Base-by-base conservation (phyloP, 2,797 vertebrate species). In the Megaceryle alcyon region DNA sequence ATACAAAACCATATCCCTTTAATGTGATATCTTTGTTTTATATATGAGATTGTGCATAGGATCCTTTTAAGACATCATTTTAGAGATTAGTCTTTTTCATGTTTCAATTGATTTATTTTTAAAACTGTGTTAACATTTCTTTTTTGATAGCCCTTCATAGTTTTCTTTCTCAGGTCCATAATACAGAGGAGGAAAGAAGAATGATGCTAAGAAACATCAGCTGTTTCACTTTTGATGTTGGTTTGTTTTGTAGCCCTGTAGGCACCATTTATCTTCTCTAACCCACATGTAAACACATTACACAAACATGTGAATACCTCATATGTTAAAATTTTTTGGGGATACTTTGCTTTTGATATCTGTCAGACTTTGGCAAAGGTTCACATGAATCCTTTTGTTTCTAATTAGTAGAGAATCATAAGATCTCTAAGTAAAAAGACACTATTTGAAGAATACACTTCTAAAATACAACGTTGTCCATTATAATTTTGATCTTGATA, bases 351-450 rank as follows among this genome's bases (percentile, higher is more conserved):
- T 61, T 63, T 78, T n/a, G 8, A 17, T 64, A 20, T 26, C 8
- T 51, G 9, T 9, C 1, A 5, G 12, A 59, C 5, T 83, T 86
- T 12, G 17, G 4, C 14, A 78, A 65, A 69, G 5, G 3, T 79
- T 65, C 44, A 44, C 2, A 11, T 1, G 0, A 35, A 65, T 2
- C 5, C 72, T 72, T 85, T 0, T 48, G 28, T 46, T 71, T 53
- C 9, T 69, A 26, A 33, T 49, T 61, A 72, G 26, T 6, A 61
- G 17, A 61, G 22, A 46, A 75, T 7, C 12, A 4, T 33, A 43
- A 43, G 26, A 48, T 19, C 9, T 70, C 29, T 65, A 53, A 6
- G 19, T 46, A 60, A n/a, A 77, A 86, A 61, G 10, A 21, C 18
- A 56, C 6, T 14, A 43, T 73, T 66, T 70, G 29, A 82, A 48